These are phyloP conservation scores for Spongilla lacustris DNA, from an alignment of 37 sponge, comb jelly and placozoan genomes.

Conservation along the genomic window DNA sequence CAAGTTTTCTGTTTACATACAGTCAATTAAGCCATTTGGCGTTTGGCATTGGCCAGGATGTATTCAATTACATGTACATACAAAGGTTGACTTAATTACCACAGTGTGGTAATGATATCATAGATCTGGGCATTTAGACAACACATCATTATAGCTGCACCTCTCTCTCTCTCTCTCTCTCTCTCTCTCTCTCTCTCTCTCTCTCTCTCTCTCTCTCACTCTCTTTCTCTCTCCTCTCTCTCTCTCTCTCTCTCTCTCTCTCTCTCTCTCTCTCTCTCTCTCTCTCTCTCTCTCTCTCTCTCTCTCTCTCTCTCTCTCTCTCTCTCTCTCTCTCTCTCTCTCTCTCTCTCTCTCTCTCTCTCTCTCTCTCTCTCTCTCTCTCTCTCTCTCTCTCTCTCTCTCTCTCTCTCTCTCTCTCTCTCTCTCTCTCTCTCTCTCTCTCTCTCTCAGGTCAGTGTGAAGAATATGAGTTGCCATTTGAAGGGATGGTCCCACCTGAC, in stretches of 20 bases:
- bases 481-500: constrained; percentile 79
- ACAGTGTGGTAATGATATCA: not conserved
- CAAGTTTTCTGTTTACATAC: not conserved
- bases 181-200: not conserved
- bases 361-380: constrained; percentile 25
- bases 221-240: constrained; percentile 18
- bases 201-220: not conserved
- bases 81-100: not conserved
- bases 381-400: constrained; percentile 26
- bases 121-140: not conserved
- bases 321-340: constrained; percentile 31
- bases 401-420: constrained; percentile 4
- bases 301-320: constrained; percentile 38
- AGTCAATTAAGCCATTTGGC: not conserved
- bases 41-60: not conserved
- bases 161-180: constrained; percentile 35
- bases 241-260: constrained; percentile 30
- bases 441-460: constrained; percentile 26
- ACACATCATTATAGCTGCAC: no score
- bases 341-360: constrained; percentile 37
- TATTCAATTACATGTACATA: not conserved
- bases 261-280: constrained; percentile 30
- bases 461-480: constrained; percentile 84
- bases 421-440: constrained; percentile 7
- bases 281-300: constrained; percentile 29